Conservation (phyloP, 2,113 vertebrate genomes). For the Brevimyrus niger region DNA sequence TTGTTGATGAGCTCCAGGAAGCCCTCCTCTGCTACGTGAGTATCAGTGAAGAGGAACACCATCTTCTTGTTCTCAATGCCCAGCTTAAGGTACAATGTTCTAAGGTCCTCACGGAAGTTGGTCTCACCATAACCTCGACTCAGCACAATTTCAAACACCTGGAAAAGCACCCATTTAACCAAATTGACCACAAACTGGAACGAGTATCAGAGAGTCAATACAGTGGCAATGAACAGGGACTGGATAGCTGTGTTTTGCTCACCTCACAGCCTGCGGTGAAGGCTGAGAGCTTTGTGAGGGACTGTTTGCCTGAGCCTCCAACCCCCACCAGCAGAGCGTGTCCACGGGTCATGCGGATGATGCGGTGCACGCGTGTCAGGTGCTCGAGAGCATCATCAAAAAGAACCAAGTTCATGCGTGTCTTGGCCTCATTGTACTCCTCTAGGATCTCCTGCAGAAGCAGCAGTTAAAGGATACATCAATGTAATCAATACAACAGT, state of each 20-base stretch:
- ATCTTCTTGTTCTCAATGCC: constrained; percentile 77
- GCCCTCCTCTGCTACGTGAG: constrained; percentile 83
- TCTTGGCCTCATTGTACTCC: constrained; percentile 81
- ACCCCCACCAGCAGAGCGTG: constrained; percentile 85
- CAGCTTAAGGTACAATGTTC: constrained; percentile 75
- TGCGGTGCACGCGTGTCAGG: constrained; percentile 76
- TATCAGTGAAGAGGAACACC: constrained; percentile 88
- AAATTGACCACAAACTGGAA: background rate
- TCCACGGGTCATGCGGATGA: constrained; percentile 77
- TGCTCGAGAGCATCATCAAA: constrained; percentile 94
- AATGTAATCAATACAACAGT: background rate
- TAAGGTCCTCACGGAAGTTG: constrained; percentile 83
- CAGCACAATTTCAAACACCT: constrained; percentile 88
- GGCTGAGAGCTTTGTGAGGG: constrained; percentile 78
- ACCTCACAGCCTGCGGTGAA: constrained; percentile 85
- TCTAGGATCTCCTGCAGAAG: constrained; percentile 79
- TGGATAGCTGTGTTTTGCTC: background rate
- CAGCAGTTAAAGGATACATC: background rate
- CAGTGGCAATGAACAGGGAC: background rate
- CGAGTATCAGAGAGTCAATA: background rate
- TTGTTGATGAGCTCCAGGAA: constrained; percentile 97
- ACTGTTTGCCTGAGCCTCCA: constrained; percentile 89
- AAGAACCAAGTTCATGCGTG: constrained; percentile 81
- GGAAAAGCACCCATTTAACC: constrained; percentile 6
- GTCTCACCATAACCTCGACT: constrained; percentile 80